A percentile compares a stretch with the other conserved stretches of the same genome.
Evolutionary conservation across 2,888 invertebrate genomes (phyloP).

Genomic region (Eutolmus rufibarbis): DNA sequence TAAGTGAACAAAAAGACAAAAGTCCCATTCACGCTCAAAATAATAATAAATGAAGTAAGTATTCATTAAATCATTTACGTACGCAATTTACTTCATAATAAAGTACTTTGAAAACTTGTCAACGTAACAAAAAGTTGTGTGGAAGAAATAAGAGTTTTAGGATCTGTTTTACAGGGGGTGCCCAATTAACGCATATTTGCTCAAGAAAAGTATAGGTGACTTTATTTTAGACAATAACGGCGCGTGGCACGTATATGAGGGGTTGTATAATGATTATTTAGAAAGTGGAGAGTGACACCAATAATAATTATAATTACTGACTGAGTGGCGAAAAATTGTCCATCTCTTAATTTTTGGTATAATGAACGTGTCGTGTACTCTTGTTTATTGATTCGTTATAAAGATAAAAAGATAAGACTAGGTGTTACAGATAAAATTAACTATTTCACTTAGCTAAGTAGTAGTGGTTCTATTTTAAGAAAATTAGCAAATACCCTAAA

Average conservation of each 20-base stretch:
- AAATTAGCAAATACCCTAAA: not conserved
- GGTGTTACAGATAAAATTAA: no score
- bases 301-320: no score
- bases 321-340: no score
- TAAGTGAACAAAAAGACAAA: not conserved
- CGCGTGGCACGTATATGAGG: not conserved
- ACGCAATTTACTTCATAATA: not conserved
- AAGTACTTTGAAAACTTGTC: not conserved
- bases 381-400: no score
- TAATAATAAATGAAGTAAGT: not conserved
- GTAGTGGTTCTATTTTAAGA: not conserved
- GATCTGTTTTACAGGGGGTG: not conserved
- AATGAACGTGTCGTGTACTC: no score
- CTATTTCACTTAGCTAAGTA: no score
- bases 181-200: no score
- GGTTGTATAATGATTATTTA: not conserved
- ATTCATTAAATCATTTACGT: not conserved
- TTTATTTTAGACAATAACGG: not conserved
- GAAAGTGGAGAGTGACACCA: not conserved
- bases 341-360: no score
- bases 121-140: not conserved
- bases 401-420: no score
- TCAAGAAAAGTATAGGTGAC: not conserved
- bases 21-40: not conserved
- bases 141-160: not conserved